Evolutionary conservation across 2,888 invertebrate species (phyloP).

Genomic region (Oscheius sp.): DNA sequence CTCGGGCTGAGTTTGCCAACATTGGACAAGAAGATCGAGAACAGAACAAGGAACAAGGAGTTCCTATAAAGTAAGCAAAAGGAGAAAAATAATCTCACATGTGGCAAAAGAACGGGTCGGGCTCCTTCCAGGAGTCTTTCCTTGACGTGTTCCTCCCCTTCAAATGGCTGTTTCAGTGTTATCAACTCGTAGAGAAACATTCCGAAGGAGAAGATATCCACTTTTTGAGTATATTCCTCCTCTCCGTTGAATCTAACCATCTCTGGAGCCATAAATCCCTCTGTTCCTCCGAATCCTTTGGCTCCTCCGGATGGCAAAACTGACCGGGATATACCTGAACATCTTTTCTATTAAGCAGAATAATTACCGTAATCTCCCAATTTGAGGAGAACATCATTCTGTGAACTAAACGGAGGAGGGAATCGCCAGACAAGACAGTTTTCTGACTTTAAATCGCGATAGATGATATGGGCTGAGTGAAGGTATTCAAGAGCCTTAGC

Average conservation of each 20-base stretch:
- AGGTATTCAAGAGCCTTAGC: conserved; percentile 93
- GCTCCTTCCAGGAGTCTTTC: conserved; percentile 95
- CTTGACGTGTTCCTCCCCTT: conserved; percentile 94
- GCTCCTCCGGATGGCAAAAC: conserved; percentile 70
- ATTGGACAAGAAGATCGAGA: conserved; percentile 91
- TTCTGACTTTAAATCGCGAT: conserved; percentile 83
- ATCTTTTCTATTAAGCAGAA: no score
- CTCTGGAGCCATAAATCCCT: conserved; percentile 99
- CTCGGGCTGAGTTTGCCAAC: conserved; percentile 85
- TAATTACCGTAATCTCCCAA: conserved; percentile 96
- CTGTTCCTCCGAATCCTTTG: conserved; percentile 94
- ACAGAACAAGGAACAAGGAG: conserved; percentile 77
- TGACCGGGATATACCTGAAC: conserved; percentile 65
- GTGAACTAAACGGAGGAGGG: conserved; percentile 79
- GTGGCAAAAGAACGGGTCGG: conserved; percentile 85
- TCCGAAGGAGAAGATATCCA: conserved; percentile 97
- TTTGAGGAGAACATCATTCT: conserved; percentile 77
- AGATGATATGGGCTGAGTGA: conserved; percentile 90
- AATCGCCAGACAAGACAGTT: conserved; percentile 98
- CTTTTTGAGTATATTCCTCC: conserved; percentile 97
- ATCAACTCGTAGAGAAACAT: conserved; percentile 97
- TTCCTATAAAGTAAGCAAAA: conserved; percentile 66
- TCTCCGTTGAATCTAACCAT: conserved; percentile 97
- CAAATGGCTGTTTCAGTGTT: conserved; percentile 91
- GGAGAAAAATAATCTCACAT: conserved; percentile 74